Evolutionary conservation across 2,113 vertebrate genomes (phyloP).

Genomic region (Asarcornis scutulata): DNA sequence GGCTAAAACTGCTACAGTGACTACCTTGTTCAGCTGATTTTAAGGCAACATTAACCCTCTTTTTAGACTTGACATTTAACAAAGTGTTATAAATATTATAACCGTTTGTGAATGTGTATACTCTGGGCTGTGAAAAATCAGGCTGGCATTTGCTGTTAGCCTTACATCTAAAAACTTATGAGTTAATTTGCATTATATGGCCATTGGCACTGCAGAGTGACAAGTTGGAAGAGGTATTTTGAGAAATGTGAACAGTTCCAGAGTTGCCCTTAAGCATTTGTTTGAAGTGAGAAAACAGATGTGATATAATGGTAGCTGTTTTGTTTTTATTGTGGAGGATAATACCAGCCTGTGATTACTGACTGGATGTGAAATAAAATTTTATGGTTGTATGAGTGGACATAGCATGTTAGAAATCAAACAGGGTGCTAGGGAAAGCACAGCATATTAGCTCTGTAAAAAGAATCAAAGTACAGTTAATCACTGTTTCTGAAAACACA

Average conservation of each 20-base stretch:
- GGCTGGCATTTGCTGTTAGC: not conserved
- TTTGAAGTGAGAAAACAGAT: slow-evolving; percentile 2
- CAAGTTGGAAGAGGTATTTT: not conserved
- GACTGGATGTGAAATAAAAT: not conserved
- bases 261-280: not conserved
- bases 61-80: not conserved
- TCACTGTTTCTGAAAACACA: not conserved
- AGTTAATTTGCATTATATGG: slow-evolving; percentile 1
- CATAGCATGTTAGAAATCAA: not conserved
- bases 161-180: not conserved
- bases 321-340: not conserved
- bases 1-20: not conserved
- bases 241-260: not conserved
- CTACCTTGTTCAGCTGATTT: not conserved
- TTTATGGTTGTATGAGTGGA: not conserved
- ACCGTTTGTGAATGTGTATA: not conserved
- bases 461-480: not conserved
- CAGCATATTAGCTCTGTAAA: not conserved
- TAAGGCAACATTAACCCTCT: not conserved
- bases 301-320: not conserved
- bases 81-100: not conserved
- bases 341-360: not conserved
- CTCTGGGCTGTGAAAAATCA: not conserved
- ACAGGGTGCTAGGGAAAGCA: not conserved
- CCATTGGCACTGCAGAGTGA: not conserved